Evolutionary conservation across 2,113 vertebrate species (phyloP).

Genomic region (Grantiella picta): DNA sequence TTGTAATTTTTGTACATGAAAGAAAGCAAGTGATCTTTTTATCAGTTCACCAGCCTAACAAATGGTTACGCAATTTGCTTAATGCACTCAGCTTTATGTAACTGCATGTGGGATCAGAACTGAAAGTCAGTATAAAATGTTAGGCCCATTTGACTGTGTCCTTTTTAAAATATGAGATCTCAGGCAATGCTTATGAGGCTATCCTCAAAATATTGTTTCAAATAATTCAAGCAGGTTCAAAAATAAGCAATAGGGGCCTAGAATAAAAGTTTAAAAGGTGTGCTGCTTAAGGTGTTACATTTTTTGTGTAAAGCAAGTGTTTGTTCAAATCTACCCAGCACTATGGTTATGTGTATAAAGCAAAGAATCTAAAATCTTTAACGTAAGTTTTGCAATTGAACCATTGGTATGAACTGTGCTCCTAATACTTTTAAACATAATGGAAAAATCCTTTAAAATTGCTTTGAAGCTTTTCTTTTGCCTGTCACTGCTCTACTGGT

Average conservation of each 20-base stretch:
- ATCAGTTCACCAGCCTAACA: neutral
- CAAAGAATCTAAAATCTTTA: conserved; percentile 42
- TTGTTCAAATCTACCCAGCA: neutral
- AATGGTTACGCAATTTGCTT: neutral
- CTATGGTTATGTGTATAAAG: neutral
- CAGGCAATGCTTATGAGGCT: neutral
- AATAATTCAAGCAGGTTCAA: neutral
- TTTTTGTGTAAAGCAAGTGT: neutral
- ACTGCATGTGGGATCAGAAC: neutral
- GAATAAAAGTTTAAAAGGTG: neutral
- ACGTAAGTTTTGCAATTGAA: conserved; percentile 13
- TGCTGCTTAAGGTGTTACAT: neutral
- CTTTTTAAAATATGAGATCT: neutral
- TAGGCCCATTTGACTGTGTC: neutral
- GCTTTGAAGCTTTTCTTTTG: conserved; percentile 17
- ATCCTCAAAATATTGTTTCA: neutral
- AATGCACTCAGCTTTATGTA: neutral
- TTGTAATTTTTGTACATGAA: neutral
- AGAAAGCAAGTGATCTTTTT: neutral
- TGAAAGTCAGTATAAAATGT: neutral
- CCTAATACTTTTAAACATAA: neutral
- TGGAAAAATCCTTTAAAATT: neutral
- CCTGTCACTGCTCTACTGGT: neutral
- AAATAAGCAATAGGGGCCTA: neutral
- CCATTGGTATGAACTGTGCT: neutral